Evolutionary conservation across 1,140 invertebrate genomes (phyloP).

Genomic region (Trichoplusia ni): DNA sequence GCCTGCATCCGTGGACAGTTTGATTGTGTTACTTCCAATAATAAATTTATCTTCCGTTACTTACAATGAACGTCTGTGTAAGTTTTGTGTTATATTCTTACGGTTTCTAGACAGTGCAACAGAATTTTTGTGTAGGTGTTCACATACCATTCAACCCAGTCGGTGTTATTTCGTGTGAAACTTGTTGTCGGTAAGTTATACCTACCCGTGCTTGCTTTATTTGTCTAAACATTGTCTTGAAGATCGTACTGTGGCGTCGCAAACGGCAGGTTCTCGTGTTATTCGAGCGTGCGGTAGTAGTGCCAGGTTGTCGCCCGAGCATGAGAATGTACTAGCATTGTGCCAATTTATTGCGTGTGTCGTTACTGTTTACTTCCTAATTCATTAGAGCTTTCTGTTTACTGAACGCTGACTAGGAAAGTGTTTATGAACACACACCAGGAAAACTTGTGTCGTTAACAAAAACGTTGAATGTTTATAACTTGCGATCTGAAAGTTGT

Average conservation of each 20-base stretch:
- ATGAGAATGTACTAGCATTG: constrained; percentile 26
- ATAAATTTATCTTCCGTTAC: constrained; percentile 39
- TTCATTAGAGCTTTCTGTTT: constrained; percentile 29
- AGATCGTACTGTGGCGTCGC: background rate
- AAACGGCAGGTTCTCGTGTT: constrained; percentile 25
- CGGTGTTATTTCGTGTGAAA: constrained; percentile 53
- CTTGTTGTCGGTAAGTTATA: constrained; percentile 67
- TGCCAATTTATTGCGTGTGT: constrained; percentile 34
- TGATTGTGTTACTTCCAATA: constrained; percentile 47
- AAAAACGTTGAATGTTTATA: background rate
- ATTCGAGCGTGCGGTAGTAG: constrained; percentile 7
- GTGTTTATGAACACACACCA: background rate
- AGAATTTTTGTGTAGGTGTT: constrained; percentile 43
- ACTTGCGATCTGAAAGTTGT: background rate
- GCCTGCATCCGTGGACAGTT: constrained; percentile 27
- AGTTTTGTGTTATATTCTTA: constrained; percentile 42
- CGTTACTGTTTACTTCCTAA: constrained; percentile 39
- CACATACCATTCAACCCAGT: constrained; percentile 5
- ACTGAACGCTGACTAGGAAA: background rate
- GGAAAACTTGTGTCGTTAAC: background rate
- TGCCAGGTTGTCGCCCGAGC: constrained; percentile 26
- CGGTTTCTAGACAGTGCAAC: constrained; percentile 32
- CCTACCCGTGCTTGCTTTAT: background rate
- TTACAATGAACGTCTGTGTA: constrained; percentile 36
- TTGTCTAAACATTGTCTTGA: background rate